Base-by-base conservation (phyloP, 2,797 vertebrate species). In the Hypotaenidia philippensis region DNA sequence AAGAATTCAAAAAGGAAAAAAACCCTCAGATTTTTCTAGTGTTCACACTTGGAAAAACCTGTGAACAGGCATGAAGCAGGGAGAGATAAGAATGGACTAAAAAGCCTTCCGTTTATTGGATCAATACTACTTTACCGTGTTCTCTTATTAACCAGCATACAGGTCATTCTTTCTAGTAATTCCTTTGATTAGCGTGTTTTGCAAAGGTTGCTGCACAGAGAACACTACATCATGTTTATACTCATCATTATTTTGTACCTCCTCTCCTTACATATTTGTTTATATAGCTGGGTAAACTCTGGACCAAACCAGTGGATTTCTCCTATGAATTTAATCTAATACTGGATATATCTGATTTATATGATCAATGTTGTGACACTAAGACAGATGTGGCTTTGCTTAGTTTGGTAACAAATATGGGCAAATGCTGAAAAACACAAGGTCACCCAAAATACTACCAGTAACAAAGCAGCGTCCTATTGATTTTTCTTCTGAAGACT, bases 371-470 rank as follows among this genome's bases (percentile, higher is more conserved):
- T 25, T 87, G 26, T 32, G 26, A 72, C 20, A 70, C 18, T 60
- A 70, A 91, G 19, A 84, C 10, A 71, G 34, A 89, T 53, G 50
- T 60, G 17, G 41, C 40, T 89, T 93, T 56, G 19, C 19, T 75
- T 92, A 70, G 61, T 50, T 69, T 81, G 50, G 34, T 44, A 83
- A 45, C 5, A 90, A 93, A 93, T 52, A 90, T 0, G 0, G 17
- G 25, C 31, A 94, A 95, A 91, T 57, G 29, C 21, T 80, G 78
- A 81, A 93, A 93, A 94, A 83, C 40, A 82, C 50, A 89, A 89
- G 68, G 83, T 61, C 55, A 88, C 52, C 19, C 61, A 91, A 91
- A 87, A 83, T 71, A 87, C 25, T 82, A 15, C 75, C 47, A 76
- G 44, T 49, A 89, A 87, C 21, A 63, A 87, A 90, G 63, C 23